Conservation (phyloP, 1,140 invertebrate species). For the Alviniconcha marisindica region DNA sequence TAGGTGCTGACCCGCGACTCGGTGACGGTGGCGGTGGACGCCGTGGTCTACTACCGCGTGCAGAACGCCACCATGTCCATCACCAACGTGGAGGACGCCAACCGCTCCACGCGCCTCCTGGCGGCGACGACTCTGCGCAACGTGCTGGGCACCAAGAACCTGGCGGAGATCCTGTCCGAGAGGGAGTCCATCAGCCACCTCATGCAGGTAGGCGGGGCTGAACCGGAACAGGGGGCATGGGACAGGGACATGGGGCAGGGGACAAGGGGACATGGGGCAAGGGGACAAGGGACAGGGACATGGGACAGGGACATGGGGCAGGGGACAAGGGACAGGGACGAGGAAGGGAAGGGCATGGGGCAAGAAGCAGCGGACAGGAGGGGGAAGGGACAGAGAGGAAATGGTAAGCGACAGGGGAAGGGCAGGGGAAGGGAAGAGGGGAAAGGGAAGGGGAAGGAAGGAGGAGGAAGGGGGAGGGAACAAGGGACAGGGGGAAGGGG, state of each 20-base stretch:
- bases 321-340: no score
- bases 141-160: slow-evolving; percentile 92
- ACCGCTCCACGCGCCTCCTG: slow-evolving; percentile 80
- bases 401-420: no score
- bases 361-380: background rate
- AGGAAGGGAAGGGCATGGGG: background rate
- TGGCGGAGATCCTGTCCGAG: slow-evolving; percentile 93
- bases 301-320: background rate
- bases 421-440: background rate
- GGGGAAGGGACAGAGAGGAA: no score
- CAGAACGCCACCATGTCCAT: slow-evolving; percentile 98
- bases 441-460: background rate
- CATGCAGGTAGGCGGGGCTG: slow-evolving; percentile 82
- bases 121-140: slow-evolving; percentile 84
- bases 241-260: background rate
- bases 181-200: slow-evolving; percentile 92
- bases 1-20: slow-evolving; percentile 85
- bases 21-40: slow-evolving; percentile 82
- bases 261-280: background rate
- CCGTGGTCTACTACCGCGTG: slow-evolving; percentile 92
- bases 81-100: slow-evolving; percentile 97
- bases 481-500: background rate
- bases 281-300: background rate
- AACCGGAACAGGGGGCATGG: background rate
- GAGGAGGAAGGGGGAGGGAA: background rate